phyloP scores from a whole-genome alignment of 2,888 invertebrate genomes.

The Napeogenes inachia region DNA sequence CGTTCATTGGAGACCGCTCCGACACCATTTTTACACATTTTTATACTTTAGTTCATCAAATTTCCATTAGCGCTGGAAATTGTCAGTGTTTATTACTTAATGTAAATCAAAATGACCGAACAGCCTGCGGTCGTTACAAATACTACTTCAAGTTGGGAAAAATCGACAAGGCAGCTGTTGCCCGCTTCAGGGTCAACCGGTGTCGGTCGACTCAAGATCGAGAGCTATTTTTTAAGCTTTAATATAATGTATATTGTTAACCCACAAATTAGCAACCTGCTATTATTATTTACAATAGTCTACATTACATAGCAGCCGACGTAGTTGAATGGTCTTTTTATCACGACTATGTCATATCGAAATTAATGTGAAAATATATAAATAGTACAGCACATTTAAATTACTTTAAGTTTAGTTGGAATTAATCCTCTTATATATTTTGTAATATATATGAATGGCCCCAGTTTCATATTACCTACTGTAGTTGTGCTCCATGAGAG shows the following conservation, averaged over 20 bases:
- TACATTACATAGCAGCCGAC: too few relatives aligned
- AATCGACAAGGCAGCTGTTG: conserved; percentile 53
- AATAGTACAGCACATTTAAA: too few relatives aligned
- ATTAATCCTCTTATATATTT: neutral
- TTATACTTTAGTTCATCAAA: conserved; percentile 24
- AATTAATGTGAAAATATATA: too few relatives aligned
- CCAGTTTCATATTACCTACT: conserved; percentile 16
- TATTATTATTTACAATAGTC: too few relatives aligned
- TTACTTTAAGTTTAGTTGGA: neutral
- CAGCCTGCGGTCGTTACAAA: conserved; percentile 27
- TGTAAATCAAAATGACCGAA: conserved; percentile 31
- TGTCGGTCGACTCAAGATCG: conserved; percentile 49
- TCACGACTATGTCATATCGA: too few relatives aligned
- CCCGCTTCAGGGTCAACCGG: conserved; percentile 71
- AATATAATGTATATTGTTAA: too few relatives aligned
- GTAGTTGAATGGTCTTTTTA: too few relatives aligned
- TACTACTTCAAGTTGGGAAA: conserved; percentile 40
- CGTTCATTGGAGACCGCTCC: conserved; percentile 64
- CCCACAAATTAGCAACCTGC: too few relatives aligned
- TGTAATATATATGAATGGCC: conserved; percentile 2
- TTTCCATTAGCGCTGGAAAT: conserved; percentile 18
- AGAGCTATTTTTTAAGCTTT: conserved; percentile 52
- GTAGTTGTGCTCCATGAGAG: conserved; percentile 13
- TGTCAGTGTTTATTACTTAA: conserved; percentile 21
- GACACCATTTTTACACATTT: conserved; percentile 70